Evolutionary conservation across 1,140 invertebrate species (phyloP).

Genomic region (Forficula auricularia): DNA sequence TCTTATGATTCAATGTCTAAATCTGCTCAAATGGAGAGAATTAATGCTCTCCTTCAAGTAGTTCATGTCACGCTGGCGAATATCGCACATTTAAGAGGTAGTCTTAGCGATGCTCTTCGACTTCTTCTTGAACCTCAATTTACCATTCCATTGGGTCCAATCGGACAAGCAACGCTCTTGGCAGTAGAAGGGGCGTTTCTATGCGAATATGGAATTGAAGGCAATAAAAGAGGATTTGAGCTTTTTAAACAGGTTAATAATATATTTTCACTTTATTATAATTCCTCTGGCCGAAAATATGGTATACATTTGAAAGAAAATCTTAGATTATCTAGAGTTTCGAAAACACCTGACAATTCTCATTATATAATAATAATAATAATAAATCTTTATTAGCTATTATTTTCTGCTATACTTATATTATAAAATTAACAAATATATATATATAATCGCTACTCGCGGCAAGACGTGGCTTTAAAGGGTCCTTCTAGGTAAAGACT

Average conservation of each 20-base stretch:
- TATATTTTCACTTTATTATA: too few species aligned
- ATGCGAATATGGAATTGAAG: conserved; percentile 1
- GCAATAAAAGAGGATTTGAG: not conserved
- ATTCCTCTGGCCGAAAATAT: too few species aligned
- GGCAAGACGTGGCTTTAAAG: too few species aligned
- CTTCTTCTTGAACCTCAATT: not conserved
- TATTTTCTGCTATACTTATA: too few species aligned
- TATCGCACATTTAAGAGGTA: not conserved
- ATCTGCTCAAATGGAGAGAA: not conserved
- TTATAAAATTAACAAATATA: too few species aligned
- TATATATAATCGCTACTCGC: too few species aligned
- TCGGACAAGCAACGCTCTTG: not conserved
- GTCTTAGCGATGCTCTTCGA: not conserved
- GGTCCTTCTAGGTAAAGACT: too few species aligned
- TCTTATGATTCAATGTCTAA: not conserved
- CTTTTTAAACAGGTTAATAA: not conserved
- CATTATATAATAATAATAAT: too few species aligned
- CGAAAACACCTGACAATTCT: too few species aligned
- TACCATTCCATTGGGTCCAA: not conserved
- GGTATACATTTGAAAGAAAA: too few species aligned
- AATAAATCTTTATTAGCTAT: too few species aligned
- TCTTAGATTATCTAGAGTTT: too few species aligned
- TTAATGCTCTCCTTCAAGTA: not conserved
- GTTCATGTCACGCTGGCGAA: not conserved
- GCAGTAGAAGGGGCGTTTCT: not conserved